A percentile compares a stretch with the other conserved stretches of the same genome.
These are phyloP conservation scores for Acanthosepion lycidas DNA, from an alignment of 2,888 invertebrate species.

Conservation along the genomic window DNA sequence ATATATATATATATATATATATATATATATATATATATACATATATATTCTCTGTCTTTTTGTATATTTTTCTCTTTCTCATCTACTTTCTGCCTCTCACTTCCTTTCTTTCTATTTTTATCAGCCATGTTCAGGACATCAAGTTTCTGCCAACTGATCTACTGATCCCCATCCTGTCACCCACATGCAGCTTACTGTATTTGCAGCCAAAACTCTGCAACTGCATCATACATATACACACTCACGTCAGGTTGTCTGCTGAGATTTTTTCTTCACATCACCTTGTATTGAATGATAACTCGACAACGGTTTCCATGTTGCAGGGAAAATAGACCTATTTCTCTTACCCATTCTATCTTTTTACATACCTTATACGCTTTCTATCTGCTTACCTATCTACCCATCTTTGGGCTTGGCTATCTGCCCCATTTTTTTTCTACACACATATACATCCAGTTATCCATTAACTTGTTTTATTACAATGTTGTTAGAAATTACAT, in stretches of 20 bases:
- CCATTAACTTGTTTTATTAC: neutral
- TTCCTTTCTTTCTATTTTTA: neutral
- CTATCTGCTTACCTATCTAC: neutral
- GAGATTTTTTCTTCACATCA: neutral
- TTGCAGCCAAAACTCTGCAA: neutral
- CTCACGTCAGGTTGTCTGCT: neutral
- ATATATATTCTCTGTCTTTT: no score
- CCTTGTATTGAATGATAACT: constrained; percentile 20
- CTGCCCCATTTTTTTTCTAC: neutral
- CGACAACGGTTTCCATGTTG: neutral
- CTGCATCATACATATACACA: neutral
- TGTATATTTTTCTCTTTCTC: no score
- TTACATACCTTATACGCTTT: neutral
- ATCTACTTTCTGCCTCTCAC: neutral
- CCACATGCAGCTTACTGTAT: neutral
- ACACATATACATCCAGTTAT: neutral
- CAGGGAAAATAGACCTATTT: neutral
- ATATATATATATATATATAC: no score
- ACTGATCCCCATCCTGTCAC: constrained; percentile 33
- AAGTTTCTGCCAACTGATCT: constrained; percentile 18
- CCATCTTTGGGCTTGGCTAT: no score
- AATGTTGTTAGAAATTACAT: neutral
- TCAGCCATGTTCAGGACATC: neutral
- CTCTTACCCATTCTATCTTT: neutral
- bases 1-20: no score